These are phyloP conservation scores for Montipora capitata DNA, from an alignment of 92 coral and sea anemone species.

Conservation along the genomic window DNA sequence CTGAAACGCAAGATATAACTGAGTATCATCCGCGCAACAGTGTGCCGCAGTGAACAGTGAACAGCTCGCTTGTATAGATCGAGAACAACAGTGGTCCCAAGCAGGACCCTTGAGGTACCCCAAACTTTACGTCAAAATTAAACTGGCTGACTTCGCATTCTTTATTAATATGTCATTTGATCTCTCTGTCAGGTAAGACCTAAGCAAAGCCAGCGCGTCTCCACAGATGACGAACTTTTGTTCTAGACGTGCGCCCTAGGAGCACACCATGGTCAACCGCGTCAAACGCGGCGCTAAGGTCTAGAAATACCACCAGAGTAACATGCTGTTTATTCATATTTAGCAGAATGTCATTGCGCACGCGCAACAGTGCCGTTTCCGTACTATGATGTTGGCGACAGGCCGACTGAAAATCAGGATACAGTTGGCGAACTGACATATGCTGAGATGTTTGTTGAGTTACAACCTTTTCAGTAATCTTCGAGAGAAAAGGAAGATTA, in stretches of 20 bases:
- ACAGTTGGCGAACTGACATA: too few species aligned
- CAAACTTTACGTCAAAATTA: slow-evolving; percentile 9
- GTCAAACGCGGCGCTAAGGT: too few species aligned
- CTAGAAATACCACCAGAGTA: too few species aligned
- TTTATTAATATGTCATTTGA: slow-evolving; percentile 13
- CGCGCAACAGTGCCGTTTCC: too few species aligned
- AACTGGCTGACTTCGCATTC: neutral
- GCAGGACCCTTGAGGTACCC: slow-evolving; percentile 35
- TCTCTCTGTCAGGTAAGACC: slow-evolving; percentile 31
- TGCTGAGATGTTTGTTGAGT: too few species aligned
- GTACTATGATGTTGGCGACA: too few species aligned
- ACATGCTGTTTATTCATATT: too few species aligned
- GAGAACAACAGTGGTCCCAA: slow-evolving; percentile 40
- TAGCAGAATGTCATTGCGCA: too few species aligned
- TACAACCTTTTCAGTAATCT: too few species aligned
- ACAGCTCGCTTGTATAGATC: slow-evolving; percentile 24
- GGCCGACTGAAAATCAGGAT: too few species aligned
- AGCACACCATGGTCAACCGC: slow-evolving; percentile 16
- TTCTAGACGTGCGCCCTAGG: slow-evolving; percentile 25
- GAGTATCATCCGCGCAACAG: slow-evolving; percentile 9
- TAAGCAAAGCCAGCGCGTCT: slow-evolving; percentile 27
- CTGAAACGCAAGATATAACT: slow-evolving; percentile 1
- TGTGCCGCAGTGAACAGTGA: slow-evolving; percentile 10
- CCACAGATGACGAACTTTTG: slow-evolving; percentile 26
- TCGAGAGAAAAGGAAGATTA: too few species aligned